Percentiles rank a stretch among this genome's conserved stretches.
Evolutionary conservation across 2,888 invertebrate species (phyloP).

Genomic region (Aricia artaxerxes): DNA sequence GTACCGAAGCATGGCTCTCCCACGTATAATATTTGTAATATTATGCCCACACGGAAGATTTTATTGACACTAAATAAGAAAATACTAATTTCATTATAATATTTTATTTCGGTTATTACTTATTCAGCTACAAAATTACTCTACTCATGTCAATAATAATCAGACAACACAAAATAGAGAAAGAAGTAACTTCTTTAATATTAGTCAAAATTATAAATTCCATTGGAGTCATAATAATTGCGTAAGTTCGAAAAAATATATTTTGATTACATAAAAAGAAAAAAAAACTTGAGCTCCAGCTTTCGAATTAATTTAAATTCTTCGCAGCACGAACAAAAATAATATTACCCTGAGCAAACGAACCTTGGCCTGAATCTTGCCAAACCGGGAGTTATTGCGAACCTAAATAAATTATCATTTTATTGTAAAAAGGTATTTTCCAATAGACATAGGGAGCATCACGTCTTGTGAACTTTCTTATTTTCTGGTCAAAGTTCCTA

Average conservation of each 20-base stretch:
- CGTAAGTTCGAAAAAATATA: background rate
- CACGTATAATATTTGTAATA: too few species aligned
- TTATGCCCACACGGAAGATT: too few species aligned
- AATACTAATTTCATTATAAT: too few species aligned
- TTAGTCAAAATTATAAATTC: background rate
- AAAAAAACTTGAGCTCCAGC: background rate
- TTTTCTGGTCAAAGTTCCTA: too few species aligned
- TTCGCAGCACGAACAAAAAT: background rate
- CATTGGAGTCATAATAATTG: background rate
- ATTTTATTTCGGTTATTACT: too few species aligned
- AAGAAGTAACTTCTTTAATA: background rate
- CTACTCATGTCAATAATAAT: background rate
- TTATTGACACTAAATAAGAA: too few species aligned
- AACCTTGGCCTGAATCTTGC: constrained; percentile 8
- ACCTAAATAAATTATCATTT: background rate
- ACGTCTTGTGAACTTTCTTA: background rate
- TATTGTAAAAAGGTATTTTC: background rate
- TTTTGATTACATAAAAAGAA: background rate
- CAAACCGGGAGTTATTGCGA: background rate
- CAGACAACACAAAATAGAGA: background rate
- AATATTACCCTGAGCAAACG: constrained; percentile 3
- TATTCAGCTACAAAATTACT: too few species aligned
- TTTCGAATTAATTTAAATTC: constrained; percentile 9
- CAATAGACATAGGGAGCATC: background rate
- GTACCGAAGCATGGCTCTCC: too few species aligned